Evolutionary conservation across 2,113 vertebrate species (phyloP), one percentile per base, ranked within the genome.

Genomic region (Plestiodon gilberti): DNA sequence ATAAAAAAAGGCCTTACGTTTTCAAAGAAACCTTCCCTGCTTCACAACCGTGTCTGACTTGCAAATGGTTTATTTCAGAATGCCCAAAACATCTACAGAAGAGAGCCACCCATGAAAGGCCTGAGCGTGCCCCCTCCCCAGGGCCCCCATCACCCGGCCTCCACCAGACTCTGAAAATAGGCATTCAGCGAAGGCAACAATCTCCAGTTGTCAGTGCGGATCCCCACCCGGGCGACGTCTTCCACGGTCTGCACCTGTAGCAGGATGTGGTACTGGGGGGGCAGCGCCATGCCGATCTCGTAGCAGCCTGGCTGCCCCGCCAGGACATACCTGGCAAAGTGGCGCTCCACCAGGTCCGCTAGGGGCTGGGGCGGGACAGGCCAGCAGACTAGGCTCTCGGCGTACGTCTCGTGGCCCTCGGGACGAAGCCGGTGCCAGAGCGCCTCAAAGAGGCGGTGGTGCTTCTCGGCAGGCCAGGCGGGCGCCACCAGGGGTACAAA

Each of bases 141-240:
- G 3, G 1, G 25, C 14, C 2, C 6, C 28, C 2, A 3, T 78
- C 87, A 25, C 1, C 6, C 2, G 5, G 5, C 15, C 43, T 23
- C 62, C 2, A 77, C 76, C 3, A 95, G 86, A 15, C 91, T 79
- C 0, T 91, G 93, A 38, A 99, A 94, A 86, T 97, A 98, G 70
- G 94, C 93, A 61, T 95, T 97, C 0, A 95, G 89, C 74, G 96
- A 94, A 0, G 97, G 96, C 86, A 99, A 91, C 14, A 98, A 92
- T 1, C 95, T 91, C 97, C 98, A 98, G 95, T 97, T 94, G 61
- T 98, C 96, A 0, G 97, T 98, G 22, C 96, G 95, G 3, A 98
- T 94, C 43, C 88, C 79, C 79, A 98, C 95, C 0, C 96, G 94
- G 71, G 94, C 96, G 0, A 95, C 92, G 0, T 93, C 95, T 43